phyloP scores from a whole-genome alignment of 2,113 vertebrate species.

The Ranitomeya imitator region DNA sequence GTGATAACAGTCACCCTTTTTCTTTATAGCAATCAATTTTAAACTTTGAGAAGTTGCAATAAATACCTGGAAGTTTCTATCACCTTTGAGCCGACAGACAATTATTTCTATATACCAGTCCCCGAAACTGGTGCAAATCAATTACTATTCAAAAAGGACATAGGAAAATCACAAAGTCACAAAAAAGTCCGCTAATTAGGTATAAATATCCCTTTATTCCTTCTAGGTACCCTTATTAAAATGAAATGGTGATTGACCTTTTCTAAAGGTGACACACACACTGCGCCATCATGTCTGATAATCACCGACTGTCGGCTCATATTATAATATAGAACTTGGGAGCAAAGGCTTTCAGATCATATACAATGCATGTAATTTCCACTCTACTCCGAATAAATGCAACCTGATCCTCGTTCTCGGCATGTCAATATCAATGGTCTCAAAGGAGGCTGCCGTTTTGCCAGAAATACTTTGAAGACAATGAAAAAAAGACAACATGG shows the following conservation, averaged over 20 bases:
- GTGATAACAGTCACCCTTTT: not conserved
- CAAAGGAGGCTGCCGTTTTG: constrained; percentile 25
- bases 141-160: constrained; percentile 38
- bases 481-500: constrained; percentile 46
- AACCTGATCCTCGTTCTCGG: constrained; percentile 41
- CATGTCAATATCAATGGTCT: constrained; percentile 40
- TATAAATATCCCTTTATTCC: constrained; percentile 19
- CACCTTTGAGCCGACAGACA: not conserved
- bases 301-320: constrained; percentile 3
- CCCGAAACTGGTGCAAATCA: not conserved
- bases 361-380: constrained; percentile 44
- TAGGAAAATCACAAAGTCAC: not conserved
- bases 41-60: not conserved
- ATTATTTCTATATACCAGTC: constrained; percentile 11
- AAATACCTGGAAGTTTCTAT: not conserved
- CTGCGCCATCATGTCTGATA: constrained; percentile 19
- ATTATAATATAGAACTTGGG: not conserved
- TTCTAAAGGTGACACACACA: not conserved
- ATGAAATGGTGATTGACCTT: constrained; percentile 27
- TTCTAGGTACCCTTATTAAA: constrained; percentile 33
- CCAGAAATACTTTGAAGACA: constrained; percentile 46
- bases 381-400: constrained; percentile 37
- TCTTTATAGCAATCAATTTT: not conserved
- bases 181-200: constrained; percentile 8
- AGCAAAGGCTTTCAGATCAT: constrained; percentile 22